Percentiles rank a stretch among this genome's conserved stretches.
Conservation (phyloP, 1,140 invertebrate species). For the Steinernema khuongi region DNA sequence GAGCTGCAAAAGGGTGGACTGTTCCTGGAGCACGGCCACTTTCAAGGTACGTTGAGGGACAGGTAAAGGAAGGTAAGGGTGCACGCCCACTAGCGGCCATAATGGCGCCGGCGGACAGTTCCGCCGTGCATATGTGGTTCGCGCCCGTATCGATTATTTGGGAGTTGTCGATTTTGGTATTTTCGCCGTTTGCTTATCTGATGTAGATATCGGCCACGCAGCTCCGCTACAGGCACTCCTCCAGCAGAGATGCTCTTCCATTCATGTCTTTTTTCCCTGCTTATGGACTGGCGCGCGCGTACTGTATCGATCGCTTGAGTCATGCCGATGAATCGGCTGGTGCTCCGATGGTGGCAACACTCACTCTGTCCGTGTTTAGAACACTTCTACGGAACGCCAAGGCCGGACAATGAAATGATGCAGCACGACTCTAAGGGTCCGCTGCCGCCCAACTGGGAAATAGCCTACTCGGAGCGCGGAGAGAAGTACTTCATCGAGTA, state of each 20-base stretch:
- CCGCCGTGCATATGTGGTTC: background rate
- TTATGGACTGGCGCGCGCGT: background rate
- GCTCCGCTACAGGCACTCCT: background rate
- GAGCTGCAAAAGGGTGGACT: conserved; percentile 23
- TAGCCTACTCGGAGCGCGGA: conserved; percentile 88
- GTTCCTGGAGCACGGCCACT: conserved; percentile 37
- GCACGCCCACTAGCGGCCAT: background rate
- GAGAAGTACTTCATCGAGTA: conserved; percentile 97
- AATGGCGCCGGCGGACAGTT: background rate
- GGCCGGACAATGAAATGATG: conserved; percentile 35
- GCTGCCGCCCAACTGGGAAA: conserved; percentile 89
- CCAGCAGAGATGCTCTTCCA: background rate
- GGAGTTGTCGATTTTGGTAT: conserved; percentile 13
- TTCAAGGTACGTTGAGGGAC: conserved; percentile 27
- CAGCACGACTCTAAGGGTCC: conserved; percentile 67
- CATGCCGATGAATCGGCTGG: background rate
- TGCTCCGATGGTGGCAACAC: background rate
- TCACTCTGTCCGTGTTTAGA: conserved; percentile 41
- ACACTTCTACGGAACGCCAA: conserved; percentile 54
- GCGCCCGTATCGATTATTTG: background rate
- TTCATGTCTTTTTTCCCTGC: background rate
- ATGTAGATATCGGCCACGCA: conserved; percentile 9
- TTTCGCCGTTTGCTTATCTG: conserved; percentile 8
- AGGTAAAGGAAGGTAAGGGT: background rate
- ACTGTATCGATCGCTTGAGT: conserved; percentile 3